Evolutionary conservation across 2,113 vertebrate genomes (phyloP), one percentile per base, ranked within the genome.

Genomic region (Alethe diademata): DNA sequence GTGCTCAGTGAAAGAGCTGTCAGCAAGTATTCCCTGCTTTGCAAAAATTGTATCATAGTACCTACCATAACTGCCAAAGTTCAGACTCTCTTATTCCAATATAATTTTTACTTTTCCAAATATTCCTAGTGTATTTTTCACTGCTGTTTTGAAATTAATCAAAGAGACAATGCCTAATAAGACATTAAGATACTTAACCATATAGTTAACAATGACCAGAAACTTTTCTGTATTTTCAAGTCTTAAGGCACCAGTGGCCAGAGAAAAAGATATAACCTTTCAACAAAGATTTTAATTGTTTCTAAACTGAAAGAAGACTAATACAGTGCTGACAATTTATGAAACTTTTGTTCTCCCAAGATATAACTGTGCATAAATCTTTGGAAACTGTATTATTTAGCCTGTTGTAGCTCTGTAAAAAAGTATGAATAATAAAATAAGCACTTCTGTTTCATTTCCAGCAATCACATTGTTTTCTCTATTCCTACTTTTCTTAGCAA

Each of bases 381-480:
- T 70, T 60, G 47, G 58, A 86, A 88, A 69, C 36, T 65, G 15
- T 88, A 80, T 80, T 95, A 86, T 83, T 93, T 90, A 90, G 50
- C 43, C 78, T 54, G 20, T 50, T 92, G 86, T 18, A 40, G 71
- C 29, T 94, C 54, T 58, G 72, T 58, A 80, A 62, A 85, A 70
- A 70, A 54, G 19, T 60, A 83, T 70, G 81, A 92, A 95, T 92
- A 92, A 94, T 78, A 92, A 47, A 86, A 88, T 66, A 47, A 58
- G 20, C 38, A 58, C 26, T 88, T 92, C 60, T 80, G 51, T 51
- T 93, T 51, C 35, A 3, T 92, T 86, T 79, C 33, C 48, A 64
- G 85, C 45, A 90, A 72, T 86, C 62, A 45, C 54, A 78, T 33
- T 71, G 60, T 90, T 95, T 90, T 93, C 51, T 86, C 60, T 84